Evolutionary conservation across 2,888 invertebrate genomes (phyloP), one percentile per base, ranked within the genome.

Genomic region (Linnaemya vulpina): DNA sequence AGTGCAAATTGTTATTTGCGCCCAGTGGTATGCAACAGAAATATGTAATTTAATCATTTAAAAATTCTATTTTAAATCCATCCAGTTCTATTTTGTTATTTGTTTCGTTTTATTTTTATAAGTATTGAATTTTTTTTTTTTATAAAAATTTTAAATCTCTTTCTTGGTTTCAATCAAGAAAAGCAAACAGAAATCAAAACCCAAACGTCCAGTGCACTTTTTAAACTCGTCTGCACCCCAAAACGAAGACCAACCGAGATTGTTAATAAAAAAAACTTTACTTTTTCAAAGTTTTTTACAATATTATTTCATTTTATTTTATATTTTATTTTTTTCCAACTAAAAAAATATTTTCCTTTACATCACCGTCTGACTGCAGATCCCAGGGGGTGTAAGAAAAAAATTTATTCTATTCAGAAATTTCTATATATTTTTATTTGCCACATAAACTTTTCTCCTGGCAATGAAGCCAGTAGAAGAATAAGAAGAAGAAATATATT

Each of bases 121-220:
- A 3, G 30, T 46, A 4, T 46, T n/a, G n/a, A 3, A n/a, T 15
- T 3, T 49, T 53, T 51, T 10, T 22, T 22, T 22, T 43, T 43
- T 8, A 40, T 40, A 40, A 40, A 43, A 30, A 1, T 38, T 65
- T 65, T 15, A n/a, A 5, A n/a, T 15, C 46, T 65, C 49, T 15
- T 25, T 30, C 13, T 67, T 30, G 17, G 22, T 49, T 49, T 30
- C 5, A 30, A 13, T 10, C 65, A 25, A 17, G 1, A 17, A 43
- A 63, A 63, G 1, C 22, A 46, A 63, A n/a, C 4, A 35, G 8
- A 25, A 30, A 25, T 30, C 30, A 25, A 53, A 68, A 35, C 38
- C 11, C 35, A 20, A 51, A 40, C 13, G 55, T 43, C 40, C n/a
- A 70, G n/a, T 43, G 70, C n/a, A 55, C 15, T 55, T 25, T 70